Conservation (phyloP, 1,140 invertebrate genomes). For the Drosophila nannoptera region DNA sequence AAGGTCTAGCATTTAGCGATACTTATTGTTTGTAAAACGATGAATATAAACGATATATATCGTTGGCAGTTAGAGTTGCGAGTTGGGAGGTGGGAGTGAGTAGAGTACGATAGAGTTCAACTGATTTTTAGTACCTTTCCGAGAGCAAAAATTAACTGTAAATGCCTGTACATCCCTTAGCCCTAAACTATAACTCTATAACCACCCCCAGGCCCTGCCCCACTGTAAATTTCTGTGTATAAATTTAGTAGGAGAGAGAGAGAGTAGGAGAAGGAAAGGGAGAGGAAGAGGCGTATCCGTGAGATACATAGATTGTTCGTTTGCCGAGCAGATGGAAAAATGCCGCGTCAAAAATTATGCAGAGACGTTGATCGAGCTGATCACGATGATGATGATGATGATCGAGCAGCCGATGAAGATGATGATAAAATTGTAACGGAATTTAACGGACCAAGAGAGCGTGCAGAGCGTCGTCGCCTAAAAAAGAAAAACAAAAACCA, state of each 20-base stretch:
- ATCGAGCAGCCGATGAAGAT: too few relatives aligned
- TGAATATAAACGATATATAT: too few relatives aligned
- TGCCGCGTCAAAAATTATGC: conserved; percentile 53
- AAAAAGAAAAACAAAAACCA: conserved; percentile 40
- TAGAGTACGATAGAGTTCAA: conserved; percentile 66
- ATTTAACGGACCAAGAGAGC: conserved; percentile 77
- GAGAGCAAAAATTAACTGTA: conserved; percentile 55
- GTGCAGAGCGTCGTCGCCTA: conserved; percentile 75
- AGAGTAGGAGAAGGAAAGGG: not conserved
- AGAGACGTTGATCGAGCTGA: conserved; percentile 29
- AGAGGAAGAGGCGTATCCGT: conserved; percentile 30
- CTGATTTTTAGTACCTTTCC: conserved; percentile 77
- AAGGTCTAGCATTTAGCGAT: conserved; percentile 73
- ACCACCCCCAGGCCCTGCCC: conserved; percentile 28
- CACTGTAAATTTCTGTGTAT: conserved; percentile 76
- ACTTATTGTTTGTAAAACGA: conserved; percentile 74
- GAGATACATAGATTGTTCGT: conserved; percentile 61
- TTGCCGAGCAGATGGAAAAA: conserved; percentile 48
- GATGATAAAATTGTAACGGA: conserved; percentile 69
- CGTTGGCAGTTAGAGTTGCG: too few relatives aligned
- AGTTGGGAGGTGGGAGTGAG: conserved; percentile 33
- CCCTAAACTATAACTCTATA: conserved; percentile 29
- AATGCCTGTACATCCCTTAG: conserved; percentile 56
- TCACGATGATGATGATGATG: conserved; percentile 3
- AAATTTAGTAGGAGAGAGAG: conserved; percentile 44